Percentiles rank a stretch among this genome's conserved stretches.
These are phyloP conservation scores for Chymomyza procnemis DNA, from an alignment of 2,888 invertebrate species.

Conservation along the genomic window DNA sequence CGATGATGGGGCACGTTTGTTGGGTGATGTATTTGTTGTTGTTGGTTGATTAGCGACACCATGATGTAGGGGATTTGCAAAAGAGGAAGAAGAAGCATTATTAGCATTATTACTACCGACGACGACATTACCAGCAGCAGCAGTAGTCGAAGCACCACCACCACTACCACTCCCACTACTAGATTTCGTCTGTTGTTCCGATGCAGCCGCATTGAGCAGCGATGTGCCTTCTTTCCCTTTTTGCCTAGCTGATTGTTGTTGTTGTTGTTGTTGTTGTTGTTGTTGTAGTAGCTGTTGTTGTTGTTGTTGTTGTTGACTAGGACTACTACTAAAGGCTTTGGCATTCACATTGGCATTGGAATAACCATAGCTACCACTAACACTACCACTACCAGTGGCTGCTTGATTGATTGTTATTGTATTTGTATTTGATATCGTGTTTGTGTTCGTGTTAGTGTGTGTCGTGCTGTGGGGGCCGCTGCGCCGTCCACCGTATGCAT, in stretches of 20 bases:
- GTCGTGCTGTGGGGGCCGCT: conserved; percentile 41
- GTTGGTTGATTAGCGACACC: conserved; percentile 72
- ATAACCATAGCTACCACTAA: conserved; percentile 42
- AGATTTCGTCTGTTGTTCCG: conserved; percentile 74
- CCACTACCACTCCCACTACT: conserved; percentile 76
- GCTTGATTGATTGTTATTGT: conserved; percentile 54
- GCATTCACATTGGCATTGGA: conserved; percentile 14
- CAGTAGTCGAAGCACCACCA: conserved; percentile 77
- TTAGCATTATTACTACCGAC: conserved; percentile 82
- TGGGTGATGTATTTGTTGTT: conserved; percentile 57
- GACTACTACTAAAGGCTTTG: conserved; percentile 38
- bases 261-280: conserved; percentile 39
- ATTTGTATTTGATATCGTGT: conserved; percentile 26
- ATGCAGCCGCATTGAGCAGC: conserved; percentile 53
- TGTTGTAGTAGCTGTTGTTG: conserved; percentile 40
- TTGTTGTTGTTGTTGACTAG: conserved; percentile 45
- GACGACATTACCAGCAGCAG: conserved; percentile 78
- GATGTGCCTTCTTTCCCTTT: conserved; percentile 77
- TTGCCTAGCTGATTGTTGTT: conserved; percentile 73
- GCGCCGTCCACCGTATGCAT: conserved; percentile 26
- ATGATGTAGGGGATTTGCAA: conserved; percentile 79
- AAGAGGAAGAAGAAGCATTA: conserved; percentile 82
- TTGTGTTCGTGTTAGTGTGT: conserved; percentile 21
- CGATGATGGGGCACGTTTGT: conserved; percentile 57
- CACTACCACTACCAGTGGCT: conserved; percentile 61